These are phyloP conservation scores for Manis crassicaudata DNA, from an alignment of 2,797 vertebrate genomes.

Conservation along the genomic window DNA sequence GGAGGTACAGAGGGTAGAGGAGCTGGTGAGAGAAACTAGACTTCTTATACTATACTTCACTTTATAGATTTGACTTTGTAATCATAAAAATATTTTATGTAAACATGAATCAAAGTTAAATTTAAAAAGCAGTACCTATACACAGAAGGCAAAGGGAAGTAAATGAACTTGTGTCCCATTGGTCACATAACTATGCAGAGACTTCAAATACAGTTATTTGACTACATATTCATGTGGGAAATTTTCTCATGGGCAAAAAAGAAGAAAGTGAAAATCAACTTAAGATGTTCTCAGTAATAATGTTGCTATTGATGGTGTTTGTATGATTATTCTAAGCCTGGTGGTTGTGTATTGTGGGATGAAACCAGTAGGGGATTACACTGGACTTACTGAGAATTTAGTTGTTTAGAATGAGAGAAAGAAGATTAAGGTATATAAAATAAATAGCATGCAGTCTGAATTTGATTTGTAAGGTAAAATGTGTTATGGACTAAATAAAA, in stretches of 20 bases:
- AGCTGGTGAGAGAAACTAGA: neutral
- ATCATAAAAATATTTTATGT: neutral
- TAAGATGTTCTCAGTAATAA: neutral
- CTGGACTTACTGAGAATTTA: neutral
- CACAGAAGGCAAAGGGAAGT: neutral
- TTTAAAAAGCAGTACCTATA: neutral
- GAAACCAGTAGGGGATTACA: neutral
- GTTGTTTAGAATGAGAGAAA: neutral
- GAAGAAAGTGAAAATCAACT: neutral
- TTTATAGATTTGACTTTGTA: neutral
- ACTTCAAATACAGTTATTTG: neutral
- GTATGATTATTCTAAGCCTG: neutral
- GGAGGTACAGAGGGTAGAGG: neutral
- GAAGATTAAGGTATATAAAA: neutral
- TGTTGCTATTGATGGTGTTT: neutral
- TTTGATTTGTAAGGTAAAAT: neutral
- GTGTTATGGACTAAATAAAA: neutral
- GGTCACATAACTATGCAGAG: neutral
- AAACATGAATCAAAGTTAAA: neutral
- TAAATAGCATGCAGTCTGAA: neutral
- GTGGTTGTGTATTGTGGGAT: too few species aligned
- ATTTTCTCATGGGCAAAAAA: neutral
- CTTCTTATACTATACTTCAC: neutral
- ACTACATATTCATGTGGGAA: neutral
- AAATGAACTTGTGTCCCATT: neutral